Evolutionary conservation across 2,888 invertebrate species (phyloP), one percentile per base, ranked within the genome.

Genomic region (Melanophora roralis): DNA sequence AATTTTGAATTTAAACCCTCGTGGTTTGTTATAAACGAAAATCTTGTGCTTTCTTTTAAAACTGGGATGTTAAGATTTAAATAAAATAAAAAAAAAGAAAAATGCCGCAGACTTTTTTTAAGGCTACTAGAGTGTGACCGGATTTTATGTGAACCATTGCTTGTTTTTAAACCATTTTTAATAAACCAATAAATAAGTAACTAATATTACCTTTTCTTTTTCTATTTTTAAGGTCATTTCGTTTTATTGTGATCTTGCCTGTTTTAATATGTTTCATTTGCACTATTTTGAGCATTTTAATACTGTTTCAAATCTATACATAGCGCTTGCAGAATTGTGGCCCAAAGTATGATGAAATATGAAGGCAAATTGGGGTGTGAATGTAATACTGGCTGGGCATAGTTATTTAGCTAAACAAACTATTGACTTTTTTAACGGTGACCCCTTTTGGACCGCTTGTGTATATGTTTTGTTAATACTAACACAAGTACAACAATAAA

Each of bases 261-360:
- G 93, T 94, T 87, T 92, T 94, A 84, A 93, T 94, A 91, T 93
- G 93, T 90, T 93, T 94, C 89, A 93, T 94, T 90, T 93, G 93
- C 91, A 93, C 93, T 82, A 93, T 94, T 91, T 91, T 94, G 91
- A 93, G 93, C 89, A 93, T 94, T 89, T 91, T 94, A 87, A 92
- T 94, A 91, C 91, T 94, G 88, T 93, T 94, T 88, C 94, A 90
- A 88, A 89, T 90, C 79, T 90, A 89, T 84, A 90, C 90, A 89
- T 90, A 90, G 89, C 89, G 87, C 88, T 82, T 83, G 81, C 82
- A 83, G 74, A 74, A 80, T 74, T 82, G 77, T 76, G 67, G 53
- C 62, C 38, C 45, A 40, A 64, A 64, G 14, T 59, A 68, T 76
- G 65, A 67, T 34, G 69, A 68, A 51, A 40, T 64, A 14, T 74